Percentiles rank a stretch among this genome's conserved stretches.
phyloP scores from a whole-genome alignment of 2,113 vertebrate species.

The Daubentonia madagascariensis region DNA sequence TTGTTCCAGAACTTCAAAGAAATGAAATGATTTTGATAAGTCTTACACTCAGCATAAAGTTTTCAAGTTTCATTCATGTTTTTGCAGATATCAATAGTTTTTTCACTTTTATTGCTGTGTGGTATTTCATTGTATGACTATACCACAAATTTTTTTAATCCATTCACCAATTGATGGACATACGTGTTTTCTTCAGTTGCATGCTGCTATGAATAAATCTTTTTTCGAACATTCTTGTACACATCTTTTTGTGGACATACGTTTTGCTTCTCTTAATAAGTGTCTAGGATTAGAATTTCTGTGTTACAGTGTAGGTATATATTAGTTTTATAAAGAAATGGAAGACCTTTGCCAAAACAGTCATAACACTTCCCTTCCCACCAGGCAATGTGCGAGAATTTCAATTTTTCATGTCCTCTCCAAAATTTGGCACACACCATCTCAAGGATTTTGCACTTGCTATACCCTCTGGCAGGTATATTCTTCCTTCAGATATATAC shows the following conservation, averaged over 20 bases:
- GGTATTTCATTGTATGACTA: not conserved
- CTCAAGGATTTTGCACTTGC: not conserved
- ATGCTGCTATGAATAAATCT: not conserved
- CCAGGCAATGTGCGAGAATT: not conserved
- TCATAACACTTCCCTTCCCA: not conserved
- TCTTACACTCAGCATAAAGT: not conserved
- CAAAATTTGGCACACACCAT: not conserved
- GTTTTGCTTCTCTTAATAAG: not conserved
- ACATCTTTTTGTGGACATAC: not conserved
- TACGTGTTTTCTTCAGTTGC: not conserved
- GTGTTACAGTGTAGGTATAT: not conserved
- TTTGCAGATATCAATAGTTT: not conserved
- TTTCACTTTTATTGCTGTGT: not conserved
- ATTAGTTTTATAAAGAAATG: not conserved
- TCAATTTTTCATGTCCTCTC: not conserved
- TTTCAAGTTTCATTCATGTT: not conserved
- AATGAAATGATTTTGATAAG: not conserved
- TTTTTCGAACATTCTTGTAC: not conserved
- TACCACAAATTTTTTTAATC: not conserved
- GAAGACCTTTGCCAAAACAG: not conserved
- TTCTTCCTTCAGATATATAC: not conserved
- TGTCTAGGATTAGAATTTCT: not conserved
- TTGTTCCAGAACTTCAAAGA: not conserved
- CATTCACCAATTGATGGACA: not conserved
- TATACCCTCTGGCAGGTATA: not conserved